Evolutionary conservation across 2,113 vertebrate genomes (phyloP).

Genomic region (Lepisosteus oculatus): DNA sequence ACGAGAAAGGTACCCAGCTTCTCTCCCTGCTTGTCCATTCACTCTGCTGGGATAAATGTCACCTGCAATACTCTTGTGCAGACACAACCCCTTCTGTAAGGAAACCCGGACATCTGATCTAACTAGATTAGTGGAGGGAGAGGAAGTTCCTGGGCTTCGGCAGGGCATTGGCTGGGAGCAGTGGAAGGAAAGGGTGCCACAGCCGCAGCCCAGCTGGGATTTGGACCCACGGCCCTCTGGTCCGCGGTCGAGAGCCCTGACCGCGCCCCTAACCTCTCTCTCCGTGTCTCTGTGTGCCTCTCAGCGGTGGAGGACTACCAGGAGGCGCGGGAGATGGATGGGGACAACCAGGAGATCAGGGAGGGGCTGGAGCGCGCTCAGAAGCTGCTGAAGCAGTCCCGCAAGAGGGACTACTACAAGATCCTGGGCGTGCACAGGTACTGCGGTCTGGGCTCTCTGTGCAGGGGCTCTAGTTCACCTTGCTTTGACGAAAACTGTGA

Average conservation of each 20-base stretch:
- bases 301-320: conserved; percentile 76
- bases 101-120: too few species aligned
- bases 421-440: conserved; percentile 64
- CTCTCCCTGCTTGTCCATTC: neutral
- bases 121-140: neutral
- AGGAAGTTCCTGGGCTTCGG: too few species aligned
- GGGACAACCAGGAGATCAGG: conserved; percentile 62
- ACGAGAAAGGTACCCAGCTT: conserved; percentile 64
- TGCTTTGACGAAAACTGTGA: neutral
- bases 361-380: conserved; percentile 75
- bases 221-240: too few species aligned
- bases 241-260: neutral
- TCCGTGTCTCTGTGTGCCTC: conserved; percentile 3
- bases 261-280: neutral
- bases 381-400: conserved; percentile 74
- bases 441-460: neutral
- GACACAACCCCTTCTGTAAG: too few species aligned
- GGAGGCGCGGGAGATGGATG: conserved; percentile 72
- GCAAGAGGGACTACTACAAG: conserved; percentile 78
- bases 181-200: too few species aligned
- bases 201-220: too few species aligned
- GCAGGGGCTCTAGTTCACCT: too few species aligned
- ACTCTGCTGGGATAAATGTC: too few species aligned
- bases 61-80: too few species aligned
- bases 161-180: too few species aligned